Evolutionary conservation across 1,140 invertebrate species (phyloP), one percentile per base, ranked within the genome.

Genomic region (Hesperophylax magnus): DNA sequence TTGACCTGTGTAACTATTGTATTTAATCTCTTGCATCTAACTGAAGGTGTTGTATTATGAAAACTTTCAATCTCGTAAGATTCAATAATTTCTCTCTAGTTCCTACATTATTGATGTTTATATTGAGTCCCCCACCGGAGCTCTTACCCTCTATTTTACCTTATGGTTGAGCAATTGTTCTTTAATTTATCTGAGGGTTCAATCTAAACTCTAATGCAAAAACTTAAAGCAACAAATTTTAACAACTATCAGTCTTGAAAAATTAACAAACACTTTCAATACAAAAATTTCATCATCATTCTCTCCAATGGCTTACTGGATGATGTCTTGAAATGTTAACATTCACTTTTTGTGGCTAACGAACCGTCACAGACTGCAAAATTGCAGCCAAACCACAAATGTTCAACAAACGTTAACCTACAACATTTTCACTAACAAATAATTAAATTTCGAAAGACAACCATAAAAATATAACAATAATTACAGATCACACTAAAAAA

Each of bases 181-280:
- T 80, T 77, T 76, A 75, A 84, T 84, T 39, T 80, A 80, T 84
- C 77, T 69, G 79, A 78, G 80, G 82, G 80, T 81, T 74, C 56
- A 81, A 67, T 78, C 82, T 84, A 84, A 77, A 15, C 18, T 74
- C 82, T 84, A 84, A 81, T 84, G 82, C 74, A 61, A 78, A 82
- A 84, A 77, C 80, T 83, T 83, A 89, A 89, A 89, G 90, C 88
- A 89, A 88, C 88, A 86, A 87, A 87, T 85, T 85, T 90, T 90
- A 90, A 86, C 88, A 90, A 88, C 89, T 90, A 90, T 90, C 89
- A 90, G 89, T 90, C 89, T 90, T 90, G 88, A 89, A 78, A 89
- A 89, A 90, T 90, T 89, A 89, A 90, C 89, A 88, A 88, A 88
- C 83, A 81, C 81, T 84, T 79, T 81, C 79, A 80, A 78, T 82